These are phyloP conservation scores for Atrichornis clamosus DNA, from an alignment of 2,113 vertebrate genomes.

Conservation along the genomic window DNA sequence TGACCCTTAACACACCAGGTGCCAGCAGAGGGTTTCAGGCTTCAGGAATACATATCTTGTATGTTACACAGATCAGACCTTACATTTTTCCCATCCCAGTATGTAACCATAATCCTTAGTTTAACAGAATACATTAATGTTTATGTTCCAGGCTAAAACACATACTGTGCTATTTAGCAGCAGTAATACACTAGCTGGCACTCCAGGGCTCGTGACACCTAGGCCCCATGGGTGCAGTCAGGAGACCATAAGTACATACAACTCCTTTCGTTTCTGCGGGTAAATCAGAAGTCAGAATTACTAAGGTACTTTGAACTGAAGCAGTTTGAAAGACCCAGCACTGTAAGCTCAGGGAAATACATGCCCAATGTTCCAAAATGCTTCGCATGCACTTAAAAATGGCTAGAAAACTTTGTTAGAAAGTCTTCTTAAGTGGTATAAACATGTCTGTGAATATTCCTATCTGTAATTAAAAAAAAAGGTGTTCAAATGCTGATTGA, in stretches of 20 bases:
- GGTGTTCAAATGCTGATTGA: background rate
- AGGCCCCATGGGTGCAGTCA: background rate
- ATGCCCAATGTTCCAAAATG: background rate
- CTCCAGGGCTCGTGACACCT: background rate
- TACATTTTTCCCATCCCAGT: background rate
- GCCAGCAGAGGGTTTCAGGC: background rate
- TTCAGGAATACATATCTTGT: background rate
- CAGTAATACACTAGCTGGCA: background rate
- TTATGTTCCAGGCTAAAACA: background rate
- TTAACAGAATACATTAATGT: background rate
- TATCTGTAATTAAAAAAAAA: background rate
- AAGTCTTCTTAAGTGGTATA: background rate
- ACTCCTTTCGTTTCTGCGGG: background rate
- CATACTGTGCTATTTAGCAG: fast-evolving
- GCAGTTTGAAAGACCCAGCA: background rate
- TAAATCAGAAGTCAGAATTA: background rate
- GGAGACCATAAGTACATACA: background rate
- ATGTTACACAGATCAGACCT: background rate
- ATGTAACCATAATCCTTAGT: fast-evolving
- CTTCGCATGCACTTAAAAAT: fast-evolving
- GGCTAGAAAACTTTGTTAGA: background rate
- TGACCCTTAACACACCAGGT: background rate
- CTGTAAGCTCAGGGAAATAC: background rate
- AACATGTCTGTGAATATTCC: background rate
- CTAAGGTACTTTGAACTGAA: background rate